Conservation (phyloP, 2,113 vertebrate genomes). For the Calyptommatus sinebrachiatus region DNA sequence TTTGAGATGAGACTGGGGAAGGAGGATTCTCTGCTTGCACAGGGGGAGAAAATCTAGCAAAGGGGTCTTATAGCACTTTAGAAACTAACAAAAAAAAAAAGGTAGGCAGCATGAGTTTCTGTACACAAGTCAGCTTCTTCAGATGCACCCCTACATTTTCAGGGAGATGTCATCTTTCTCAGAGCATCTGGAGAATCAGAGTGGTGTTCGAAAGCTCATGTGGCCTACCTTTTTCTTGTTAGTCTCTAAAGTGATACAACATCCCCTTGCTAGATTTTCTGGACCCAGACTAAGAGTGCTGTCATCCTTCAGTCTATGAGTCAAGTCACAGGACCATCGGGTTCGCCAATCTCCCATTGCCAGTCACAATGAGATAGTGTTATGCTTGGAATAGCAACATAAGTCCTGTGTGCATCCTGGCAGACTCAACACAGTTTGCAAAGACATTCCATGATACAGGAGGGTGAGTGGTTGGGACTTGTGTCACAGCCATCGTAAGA, state of each 20-base stretch:
- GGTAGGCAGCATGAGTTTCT: no score
- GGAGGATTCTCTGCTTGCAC: no score
- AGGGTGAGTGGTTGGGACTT: neutral
- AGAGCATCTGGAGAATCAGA: no score
- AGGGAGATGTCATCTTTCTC: neutral
- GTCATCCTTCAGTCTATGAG: neutral
- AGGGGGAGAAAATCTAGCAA: no score
- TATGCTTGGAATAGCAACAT: neutral
- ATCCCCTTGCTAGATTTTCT: no score
- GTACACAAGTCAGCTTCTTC: no score
- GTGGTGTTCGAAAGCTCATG: no score
- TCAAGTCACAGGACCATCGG: neutral
- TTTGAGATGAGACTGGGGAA: no score
- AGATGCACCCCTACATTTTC: neutral
- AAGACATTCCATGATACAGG: neutral
- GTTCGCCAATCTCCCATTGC: neutral
- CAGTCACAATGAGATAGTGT: neutral
- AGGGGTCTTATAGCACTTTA: neutral
- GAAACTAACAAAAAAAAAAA: no score
- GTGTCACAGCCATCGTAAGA: neutral
- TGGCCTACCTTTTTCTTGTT: no score
- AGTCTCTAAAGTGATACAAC: no score
- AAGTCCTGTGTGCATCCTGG: neutral
- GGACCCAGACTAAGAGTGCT: no score
- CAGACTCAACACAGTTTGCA: neutral